Percentiles rank a stretch among this genome's conserved stretches.
Conservation (phyloP, 2,113 vertebrate species). For the Pardalotus punctatus region DNA sequence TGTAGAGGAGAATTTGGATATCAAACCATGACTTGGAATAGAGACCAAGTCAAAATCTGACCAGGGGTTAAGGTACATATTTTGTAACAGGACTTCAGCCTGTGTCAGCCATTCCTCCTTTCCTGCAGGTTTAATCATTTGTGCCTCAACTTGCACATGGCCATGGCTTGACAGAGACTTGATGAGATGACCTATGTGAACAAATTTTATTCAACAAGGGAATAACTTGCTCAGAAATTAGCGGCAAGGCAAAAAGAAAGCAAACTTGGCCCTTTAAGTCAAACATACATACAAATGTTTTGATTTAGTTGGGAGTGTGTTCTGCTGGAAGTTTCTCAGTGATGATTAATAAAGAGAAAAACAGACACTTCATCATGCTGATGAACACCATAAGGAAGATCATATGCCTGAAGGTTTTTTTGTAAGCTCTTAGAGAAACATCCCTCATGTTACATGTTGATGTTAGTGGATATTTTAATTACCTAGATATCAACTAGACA, state of each 20-base stretch:
- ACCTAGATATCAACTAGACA: not conserved
- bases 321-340: not conserved
- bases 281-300: not conserved
- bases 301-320: fast-evolving
- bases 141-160: fast-evolving
- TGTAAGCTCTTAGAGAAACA: not conserved
- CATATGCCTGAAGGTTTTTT: not conserved
- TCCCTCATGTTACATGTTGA: not conserved
- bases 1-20: not conserved
- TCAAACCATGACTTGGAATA: not conserved
- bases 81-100: not conserved
- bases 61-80: not conserved
- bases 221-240: not conserved
- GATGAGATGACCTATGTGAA: not conserved
- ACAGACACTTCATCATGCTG: not conserved
- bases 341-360: not conserved
- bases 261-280: not conserved
- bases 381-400: not conserved
- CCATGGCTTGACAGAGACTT: not conserved
- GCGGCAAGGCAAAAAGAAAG: not conserved
- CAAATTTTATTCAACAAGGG: not conserved
- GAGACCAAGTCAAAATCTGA: not conserved
- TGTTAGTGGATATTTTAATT: not conserved
- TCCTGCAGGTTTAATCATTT: not conserved
- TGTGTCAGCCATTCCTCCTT: not conserved